phyloP scores from a whole-genome alignment of 2,888 invertebrate genomes.

The Agriopis aurantiaria region DNA sequence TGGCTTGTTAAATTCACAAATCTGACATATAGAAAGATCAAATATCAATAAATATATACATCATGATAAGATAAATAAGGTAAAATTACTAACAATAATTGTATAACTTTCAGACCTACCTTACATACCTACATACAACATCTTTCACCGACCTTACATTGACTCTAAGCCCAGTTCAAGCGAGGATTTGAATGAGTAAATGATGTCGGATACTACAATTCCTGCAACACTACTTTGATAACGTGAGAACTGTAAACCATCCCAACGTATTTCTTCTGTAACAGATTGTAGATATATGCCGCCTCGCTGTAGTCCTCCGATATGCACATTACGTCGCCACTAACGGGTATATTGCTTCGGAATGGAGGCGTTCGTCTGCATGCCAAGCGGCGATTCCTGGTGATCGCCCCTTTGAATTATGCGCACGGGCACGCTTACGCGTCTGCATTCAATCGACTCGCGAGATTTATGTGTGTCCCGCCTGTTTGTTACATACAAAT shows the following conservation, averaged over 20 bases:
- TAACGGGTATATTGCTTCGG: conserved; percentile 83
- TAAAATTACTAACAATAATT: no score
- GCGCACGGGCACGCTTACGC: conserved; percentile 79
- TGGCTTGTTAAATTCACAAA: no score
- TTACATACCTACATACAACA: not conserved
- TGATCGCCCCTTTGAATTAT: conserved; percentile 84
- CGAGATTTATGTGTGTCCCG: conserved; percentile 77
- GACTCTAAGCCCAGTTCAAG: not conserved
- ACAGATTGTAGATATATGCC: conserved; percentile 45
- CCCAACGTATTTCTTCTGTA: conserved; percentile 28
- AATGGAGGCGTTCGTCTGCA: conserved; percentile 80
- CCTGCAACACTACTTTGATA: not conserved
- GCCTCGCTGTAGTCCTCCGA: conserved; percentile 62
- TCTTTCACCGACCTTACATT: not conserved
- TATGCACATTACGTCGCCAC: conserved; percentile 78
- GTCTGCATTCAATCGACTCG: conserved; percentile 78
- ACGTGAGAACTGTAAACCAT: conserved; percentile 28
- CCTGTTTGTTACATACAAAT: conserved; percentile 70
- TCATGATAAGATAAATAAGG: no score
- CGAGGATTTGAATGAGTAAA: not conserved
- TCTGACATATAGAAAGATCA: no score
- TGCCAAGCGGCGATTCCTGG: conserved; percentile 82
- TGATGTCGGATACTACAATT: not conserved
- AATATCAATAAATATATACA: no score
- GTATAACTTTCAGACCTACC: not conserved